Evolutionary conservation across 2,888 invertebrate genomes (phyloP).

Genomic region (Eristalinus sepulchralis): DNA sequence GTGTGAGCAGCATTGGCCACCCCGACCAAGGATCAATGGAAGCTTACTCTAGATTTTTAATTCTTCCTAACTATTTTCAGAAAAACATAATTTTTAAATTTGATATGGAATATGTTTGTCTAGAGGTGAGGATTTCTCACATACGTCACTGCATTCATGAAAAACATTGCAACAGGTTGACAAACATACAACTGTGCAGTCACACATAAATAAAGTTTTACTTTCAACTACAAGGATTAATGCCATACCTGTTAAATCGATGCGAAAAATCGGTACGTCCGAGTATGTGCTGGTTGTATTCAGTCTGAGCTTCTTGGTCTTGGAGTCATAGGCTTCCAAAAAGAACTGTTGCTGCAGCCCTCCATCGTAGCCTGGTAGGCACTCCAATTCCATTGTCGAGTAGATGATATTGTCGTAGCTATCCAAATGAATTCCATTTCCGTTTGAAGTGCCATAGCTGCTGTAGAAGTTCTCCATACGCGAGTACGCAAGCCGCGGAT

Average conservation of each 20-base stretch:
- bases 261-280: slow-evolving; percentile 84
- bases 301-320: slow-evolving; percentile 86
- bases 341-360: slow-evolving; percentile 93
- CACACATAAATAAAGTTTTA: no score
- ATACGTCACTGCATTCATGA: no score
- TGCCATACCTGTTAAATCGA: slow-evolving; percentile 80
- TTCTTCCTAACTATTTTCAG: no score
- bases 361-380: slow-evolving; percentile 93
- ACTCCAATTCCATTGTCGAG: slow-evolving; percentile 88
- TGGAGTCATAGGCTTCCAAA: slow-evolving; percentile 90
- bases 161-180: no score
- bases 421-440: slow-evolving; percentile 77
- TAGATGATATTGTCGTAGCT: slow-evolving; percentile 80
- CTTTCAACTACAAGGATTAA: neutral
- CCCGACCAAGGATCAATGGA: no score
- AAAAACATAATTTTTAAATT: no score
- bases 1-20: no score
- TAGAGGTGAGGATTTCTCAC: no score
- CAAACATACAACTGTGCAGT: no score
- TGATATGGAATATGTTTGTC: no score
- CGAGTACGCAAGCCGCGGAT: slow-evolving; percentile 78
- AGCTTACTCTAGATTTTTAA: no score
- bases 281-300: slow-evolving; percentile 85
- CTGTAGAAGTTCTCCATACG: slow-evolving; percentile 80
- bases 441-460: slow-evolving; percentile 75